Conservation (phyloP, 2,797 vertebrate genomes). For the Brotula barbata region DNA sequence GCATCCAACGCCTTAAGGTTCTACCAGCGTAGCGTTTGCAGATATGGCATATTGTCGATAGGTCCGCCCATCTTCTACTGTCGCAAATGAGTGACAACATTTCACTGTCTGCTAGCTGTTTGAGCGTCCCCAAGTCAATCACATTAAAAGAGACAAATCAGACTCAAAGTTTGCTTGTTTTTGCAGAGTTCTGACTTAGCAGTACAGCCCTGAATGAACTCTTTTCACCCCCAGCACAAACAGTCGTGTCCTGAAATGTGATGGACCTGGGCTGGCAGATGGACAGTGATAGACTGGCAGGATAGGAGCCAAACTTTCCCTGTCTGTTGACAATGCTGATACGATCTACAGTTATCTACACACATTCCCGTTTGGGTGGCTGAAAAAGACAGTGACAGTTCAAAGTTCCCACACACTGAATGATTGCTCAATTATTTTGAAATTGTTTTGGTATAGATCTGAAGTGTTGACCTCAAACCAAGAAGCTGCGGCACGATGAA, state of each 20-base stretch:
- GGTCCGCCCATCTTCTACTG: neutral
- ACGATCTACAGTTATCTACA: constrained; percentile 2
- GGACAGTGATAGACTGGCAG: constrained; percentile 10
- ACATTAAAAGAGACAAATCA: neutral
- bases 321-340: constrained; percentile 7
- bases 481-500: too few relatives aligned
- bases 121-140: neutral
- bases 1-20: neutral
- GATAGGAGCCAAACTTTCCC: neutral
- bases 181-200: too few relatives aligned
- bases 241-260: constrained; percentile 30
- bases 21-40: neutral
- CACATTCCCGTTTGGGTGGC: neutral
- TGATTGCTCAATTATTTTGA: too few relatives aligned
- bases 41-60: neutral
- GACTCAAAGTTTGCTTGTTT: neutral
- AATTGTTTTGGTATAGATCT: too few relatives aligned
- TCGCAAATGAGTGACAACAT: neutral
- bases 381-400: neutral
- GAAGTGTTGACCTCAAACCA: too few relatives aligned
- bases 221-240: constrained; percentile 18
- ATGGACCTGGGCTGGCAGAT: neutral
- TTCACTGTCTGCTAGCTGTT: too few relatives aligned
- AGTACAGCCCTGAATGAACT: neutral
- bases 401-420: neutral